Conservation (phyloP, 2,888 invertebrate species). For the Dryobota labecula region DNA sequence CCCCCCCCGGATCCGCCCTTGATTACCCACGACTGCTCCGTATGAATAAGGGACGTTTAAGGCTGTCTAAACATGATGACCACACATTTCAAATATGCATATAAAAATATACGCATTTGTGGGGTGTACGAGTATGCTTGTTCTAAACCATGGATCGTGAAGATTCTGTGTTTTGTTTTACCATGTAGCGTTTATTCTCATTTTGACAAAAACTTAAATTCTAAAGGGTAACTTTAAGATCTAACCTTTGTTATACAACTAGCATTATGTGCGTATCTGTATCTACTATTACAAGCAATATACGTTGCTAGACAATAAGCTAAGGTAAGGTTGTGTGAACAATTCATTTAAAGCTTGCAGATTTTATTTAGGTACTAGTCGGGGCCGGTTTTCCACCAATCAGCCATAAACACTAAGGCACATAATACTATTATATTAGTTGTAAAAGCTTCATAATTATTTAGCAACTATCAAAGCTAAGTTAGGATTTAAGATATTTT, state of each 20-base stretch:
- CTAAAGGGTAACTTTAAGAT: background rate
- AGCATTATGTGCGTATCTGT: conserved; percentile 39
- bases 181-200: conserved; percentile 25
- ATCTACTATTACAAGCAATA: conserved; percentile 39
- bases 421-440: conserved; percentile 5
- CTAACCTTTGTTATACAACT: conserved; percentile 16
- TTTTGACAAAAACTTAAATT: background rate
- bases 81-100: background rate
- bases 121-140: background rate
- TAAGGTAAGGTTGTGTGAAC: conserved; percentile 10
- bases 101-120: background rate
- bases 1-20: too few relatives aligned
- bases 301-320: conserved; percentile 25
- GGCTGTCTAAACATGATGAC: background rate
- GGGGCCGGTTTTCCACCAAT: background rate
- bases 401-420: conserved; percentile 1
- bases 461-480: conserved; percentile 45
- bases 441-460: conserved; percentile 34
- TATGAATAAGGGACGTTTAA: background rate
- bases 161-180: conserved; percentile 9
- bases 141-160: conserved; percentile 17
- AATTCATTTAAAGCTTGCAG: conserved; percentile 34
- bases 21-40: background rate
- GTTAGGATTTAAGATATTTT: conserved; percentile 9
- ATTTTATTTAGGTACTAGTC: background rate